Evolutionary conservation across 2,113 vertebrate species (phyloP), one percentile per base, ranked within the genome.

Genomic region (Crotophaga sulcirostris): DNA sequence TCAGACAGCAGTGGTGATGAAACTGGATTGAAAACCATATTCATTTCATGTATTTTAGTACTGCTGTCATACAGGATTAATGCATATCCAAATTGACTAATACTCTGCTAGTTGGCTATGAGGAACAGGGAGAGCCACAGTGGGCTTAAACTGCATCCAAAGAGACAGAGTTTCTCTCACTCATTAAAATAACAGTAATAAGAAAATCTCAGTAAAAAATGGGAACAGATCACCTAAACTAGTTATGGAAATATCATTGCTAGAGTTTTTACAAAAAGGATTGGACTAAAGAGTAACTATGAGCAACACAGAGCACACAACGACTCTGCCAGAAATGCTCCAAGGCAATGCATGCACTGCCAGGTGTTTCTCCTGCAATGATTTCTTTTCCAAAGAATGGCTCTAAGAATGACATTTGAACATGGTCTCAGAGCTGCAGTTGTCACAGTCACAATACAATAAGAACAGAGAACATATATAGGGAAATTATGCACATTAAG

Each of bases 401-500:
- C 47, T 78, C 52, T 63, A 45, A 63, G 28, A 29, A 42, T 16
- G 17, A 11, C 33, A n/a, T 55, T n/a, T 49, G 52, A 84, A n/a
- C 25, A 38, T 5, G 9, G n/a, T 18, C 68, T 82, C 13, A 77
- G 62, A 87, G 19, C 18, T 69, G 38, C 31, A 83, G 19, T 5
- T 83, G 28, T 58, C 44, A 52, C 19, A 44, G 10, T 51, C 52
- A 64, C 34, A 64, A 55, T 6, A 44, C 24, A 42, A 42, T 69
- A 80, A 73, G 21, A 93, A 40, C 6, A 19, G 45, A 82, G 20
- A 51, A 63, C 5, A 40, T 2, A 62, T 9, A 15, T 9, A 13
- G 6, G 28, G 23, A 82, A 80, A 51, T 58, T 10, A 45, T 0
- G 0, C 18, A 44, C 3, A 9, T 49, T 3, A 14, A 70, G 56